Evolutionary conservation across 2,113 vertebrate species (phyloP), one percentile per base, ranked within the genome.

Genomic region (Cyprinodon brontotheroides): DNA sequence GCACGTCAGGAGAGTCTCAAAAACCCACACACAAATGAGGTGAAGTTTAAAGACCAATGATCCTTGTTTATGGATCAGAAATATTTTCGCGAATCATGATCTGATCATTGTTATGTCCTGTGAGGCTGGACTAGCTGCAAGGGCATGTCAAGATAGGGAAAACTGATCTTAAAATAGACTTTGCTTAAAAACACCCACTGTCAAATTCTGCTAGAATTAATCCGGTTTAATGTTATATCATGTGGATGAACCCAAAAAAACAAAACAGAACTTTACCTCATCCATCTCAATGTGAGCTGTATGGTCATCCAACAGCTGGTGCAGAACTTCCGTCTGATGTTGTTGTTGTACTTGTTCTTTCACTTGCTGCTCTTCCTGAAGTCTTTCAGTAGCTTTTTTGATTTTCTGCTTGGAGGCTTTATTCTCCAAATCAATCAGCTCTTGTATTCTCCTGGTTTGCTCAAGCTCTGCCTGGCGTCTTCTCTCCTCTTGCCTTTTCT

Each of bases 261-360:
- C 40, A 37, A 3, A 11, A 13, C 45, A 6, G 17, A 53, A 53
- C 48, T 15, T 36, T 37, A 72, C 71, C 61, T 73, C 71, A 29
- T 73, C 47, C 2, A 47, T 15, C 11, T 65, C 61, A 14, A 73
- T 64, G 37, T 39, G 6, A 53, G 61, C 4, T 53, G 61, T 4
- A 53, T 50, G 71, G 17, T 65, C 45, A 4, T 73, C 71, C 47
- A 73, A 1, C 22, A 65, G 2, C 71, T 73, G 71, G 47, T 73
- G 47, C 6, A 73, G 45, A 3, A 65, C 45, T 13, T 48, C 43
- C 14, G 36, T 40, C 9, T 40, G 37, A 20, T 53, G 37, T 47
- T 65, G 61, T 4, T 65, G 11, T 1, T 15, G 14, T 12, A 1
- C 20, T 53, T 4, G 36, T 29, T 11, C 12, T 29, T 11, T 50